Base-by-base conservation (phyloP, 2,113 vertebrate genomes). In the Motacilla tschutschensis region DNA sequence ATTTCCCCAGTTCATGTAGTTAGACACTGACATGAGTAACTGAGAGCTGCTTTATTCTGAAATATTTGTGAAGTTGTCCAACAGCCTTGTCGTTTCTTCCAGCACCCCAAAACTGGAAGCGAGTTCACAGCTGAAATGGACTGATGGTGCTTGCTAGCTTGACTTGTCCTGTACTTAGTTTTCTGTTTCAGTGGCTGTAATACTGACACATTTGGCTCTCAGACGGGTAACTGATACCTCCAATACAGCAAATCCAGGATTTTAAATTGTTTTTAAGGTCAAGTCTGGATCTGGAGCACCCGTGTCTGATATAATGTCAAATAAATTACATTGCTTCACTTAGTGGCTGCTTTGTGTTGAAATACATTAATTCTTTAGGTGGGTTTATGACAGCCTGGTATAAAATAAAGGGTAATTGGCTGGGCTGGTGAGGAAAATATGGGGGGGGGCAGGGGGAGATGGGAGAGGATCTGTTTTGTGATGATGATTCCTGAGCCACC, bases 261-360 rank as follows among this genome's bases (percentile, higher is more conserved):
- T 74, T 74, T n/a, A 64, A 66, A 55, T 80, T 90, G 91, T 85
- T 92, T 73, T 60, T 64, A 83, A 92, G 73, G 87, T 84, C 89
- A 85, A 74, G 85, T 85, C 76, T 80, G 90, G 66, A 63, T 47
- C 75, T 72, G 72, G 82, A 89, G 87, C 82, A 70, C 54, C 79
- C 8, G 1, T 92, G 79, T 92, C 87, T 92, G 79, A 60, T 91
- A 43, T 41, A 63, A 78, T 87, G 89, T 93, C 69, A 89, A 94
- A 94, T 92, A 93, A 94, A 93, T 89, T 79, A 47, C 58, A 6
- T 80, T 83, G 89, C 89, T 93, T 92, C 85, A 64, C 41, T 80
- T 80, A 41, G 79, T 87, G 85, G 79, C 93, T 94, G 62, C 57
- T 87, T 89, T 87, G 89, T 92, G 79, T 74, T 94, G 79, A 87